These are phyloP conservation scores for Chymomyza amoena DNA, from an alignment of 2,888 invertebrate genomes.

Conservation along the genomic window DNA sequence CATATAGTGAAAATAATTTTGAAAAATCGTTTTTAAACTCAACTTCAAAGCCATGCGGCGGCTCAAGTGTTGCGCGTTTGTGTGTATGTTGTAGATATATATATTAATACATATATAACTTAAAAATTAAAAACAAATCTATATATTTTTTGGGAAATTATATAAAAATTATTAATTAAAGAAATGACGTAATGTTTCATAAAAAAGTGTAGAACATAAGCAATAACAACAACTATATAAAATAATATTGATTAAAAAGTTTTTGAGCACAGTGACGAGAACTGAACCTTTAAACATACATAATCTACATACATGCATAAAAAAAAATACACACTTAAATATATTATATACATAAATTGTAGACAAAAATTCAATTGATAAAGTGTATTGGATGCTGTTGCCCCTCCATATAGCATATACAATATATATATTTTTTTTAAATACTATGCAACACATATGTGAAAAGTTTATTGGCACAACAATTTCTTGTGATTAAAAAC, in stretches of 20 bases:
- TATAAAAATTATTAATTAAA: constrained; percentile 20
- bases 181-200: constrained; percentile 67
- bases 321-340: not conserved
- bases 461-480: constrained; percentile 48
- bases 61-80: constrained; percentile 76
- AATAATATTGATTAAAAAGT: constrained; percentile 30
- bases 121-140: constrained; percentile 48
- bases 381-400: constrained; percentile 57
- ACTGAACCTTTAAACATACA: constrained; percentile 14
- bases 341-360: constrained; percentile 31
- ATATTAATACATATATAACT: constrained; percentile 39
- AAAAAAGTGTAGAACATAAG: constrained; percentile 32
- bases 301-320: not conserved
- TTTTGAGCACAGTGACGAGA: constrained; percentile 39
- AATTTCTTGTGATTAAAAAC: constrained; percentile 19
- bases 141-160: constrained; percentile 30
- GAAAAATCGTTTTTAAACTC: not conserved
- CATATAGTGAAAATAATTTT: not conserved
- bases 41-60: constrained; percentile 50
- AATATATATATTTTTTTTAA: not conserved
- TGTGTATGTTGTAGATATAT: constrained; percentile 68
- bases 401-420: constrained; percentile 30
- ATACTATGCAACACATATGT: constrained; percentile 5
- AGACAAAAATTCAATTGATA: constrained; percentile 61
- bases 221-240: constrained; percentile 16